Evolutionary conservation across 2,797 vertebrate genomes (phyloP).

Genomic region (Typhlichthys subterraneus): DNA sequence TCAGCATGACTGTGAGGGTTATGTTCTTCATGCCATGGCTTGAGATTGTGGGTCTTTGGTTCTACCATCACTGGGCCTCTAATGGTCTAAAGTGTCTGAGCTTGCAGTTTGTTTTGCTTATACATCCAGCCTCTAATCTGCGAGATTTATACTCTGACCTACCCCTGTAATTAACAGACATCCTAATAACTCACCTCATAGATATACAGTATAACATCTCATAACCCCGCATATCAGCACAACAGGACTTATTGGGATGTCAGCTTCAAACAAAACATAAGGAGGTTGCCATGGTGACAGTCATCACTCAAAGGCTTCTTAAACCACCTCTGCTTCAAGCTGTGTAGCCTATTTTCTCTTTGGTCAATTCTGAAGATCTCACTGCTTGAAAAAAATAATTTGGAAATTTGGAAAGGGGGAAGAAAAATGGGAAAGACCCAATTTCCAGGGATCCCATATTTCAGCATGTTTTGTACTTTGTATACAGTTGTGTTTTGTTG

Average conservation of each 20-base stretch:
- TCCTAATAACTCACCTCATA: constrained; percentile 78
- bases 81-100: constrained; percentile 55
- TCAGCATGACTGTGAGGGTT: constrained; percentile 37
- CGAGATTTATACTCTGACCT: constrained; percentile 69
- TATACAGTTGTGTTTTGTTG: constrained; percentile 29
- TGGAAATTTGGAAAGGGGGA: constrained; percentile 32
- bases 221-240: constrained; percentile 71
- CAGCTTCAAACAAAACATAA: constrained; percentile 70
- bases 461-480: constrained; percentile 50
- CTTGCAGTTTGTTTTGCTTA: constrained; percentile 72
- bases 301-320: constrained; percentile 65
- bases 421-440: constrained; percentile 48
- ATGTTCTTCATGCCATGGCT: constrained; percentile 35
- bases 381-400: constrained; percentile 45
- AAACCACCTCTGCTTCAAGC: constrained; percentile 63
- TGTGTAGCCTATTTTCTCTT: constrained; percentile 59
- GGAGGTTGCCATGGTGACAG: constrained; percentile 72
- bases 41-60: constrained; percentile 47
- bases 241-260: constrained; percentile 65
- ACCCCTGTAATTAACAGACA: constrained; percentile 75
- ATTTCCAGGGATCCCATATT: constrained; percentile 58
- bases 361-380: constrained; percentile 66
- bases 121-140: constrained; percentile 73
- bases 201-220: constrained; percentile 65
- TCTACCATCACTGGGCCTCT: constrained; percentile 50